Conservation (phyloP, 2,113 vertebrate genomes). For the Aspidoscelis tigris region DNA sequence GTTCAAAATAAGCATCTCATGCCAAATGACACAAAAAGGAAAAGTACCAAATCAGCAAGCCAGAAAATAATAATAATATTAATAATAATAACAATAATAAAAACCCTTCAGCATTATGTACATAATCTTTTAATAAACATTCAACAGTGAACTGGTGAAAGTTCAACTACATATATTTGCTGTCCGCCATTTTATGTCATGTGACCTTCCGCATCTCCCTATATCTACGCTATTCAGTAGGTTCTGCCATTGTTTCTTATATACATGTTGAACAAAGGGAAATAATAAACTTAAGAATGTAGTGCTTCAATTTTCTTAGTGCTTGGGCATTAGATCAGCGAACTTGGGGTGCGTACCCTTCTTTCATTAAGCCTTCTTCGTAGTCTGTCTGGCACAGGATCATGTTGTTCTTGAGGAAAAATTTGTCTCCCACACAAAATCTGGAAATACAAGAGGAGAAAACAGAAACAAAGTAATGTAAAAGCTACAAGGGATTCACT, state of each 20-base stretch:
- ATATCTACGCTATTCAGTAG: conserved; percentile 90
- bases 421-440: conserved; percentile 99
- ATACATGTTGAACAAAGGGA: conserved; percentile 80
- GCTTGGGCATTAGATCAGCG: conserved; percentile 82
- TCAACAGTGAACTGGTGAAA: conserved; percentile 81
- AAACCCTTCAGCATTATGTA: conserved; percentile 79
- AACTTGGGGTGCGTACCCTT: conserved; percentile 95
- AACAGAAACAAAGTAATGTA: conserved; percentile 5
- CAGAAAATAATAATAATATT: conserved; percentile 69
- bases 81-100: conserved; percentile 60
- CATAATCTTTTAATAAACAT: conserved; percentile 83
- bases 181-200: conserved; percentile 76
- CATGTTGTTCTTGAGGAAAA: conserved; percentile 99
- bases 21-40: conserved; percentile 88
- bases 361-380: conserved; percentile 98
- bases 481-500: conserved; percentile 25
- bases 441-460: conserved; percentile 75
- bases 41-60: conserved; percentile 82
- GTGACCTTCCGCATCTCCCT: conserved; percentile 77
- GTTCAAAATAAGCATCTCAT: conserved; percentile 99
- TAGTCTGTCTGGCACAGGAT: conserved; percentile 99
- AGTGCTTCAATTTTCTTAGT: conserved; percentile 84
- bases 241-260: conserved; percentile 81
- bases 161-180: conserved; percentile 81
- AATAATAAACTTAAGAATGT: conserved; percentile 81